Base-by-base conservation (phyloP, 2,113 vertebrate species). In the Opisthocomus hoazin region DNA sequence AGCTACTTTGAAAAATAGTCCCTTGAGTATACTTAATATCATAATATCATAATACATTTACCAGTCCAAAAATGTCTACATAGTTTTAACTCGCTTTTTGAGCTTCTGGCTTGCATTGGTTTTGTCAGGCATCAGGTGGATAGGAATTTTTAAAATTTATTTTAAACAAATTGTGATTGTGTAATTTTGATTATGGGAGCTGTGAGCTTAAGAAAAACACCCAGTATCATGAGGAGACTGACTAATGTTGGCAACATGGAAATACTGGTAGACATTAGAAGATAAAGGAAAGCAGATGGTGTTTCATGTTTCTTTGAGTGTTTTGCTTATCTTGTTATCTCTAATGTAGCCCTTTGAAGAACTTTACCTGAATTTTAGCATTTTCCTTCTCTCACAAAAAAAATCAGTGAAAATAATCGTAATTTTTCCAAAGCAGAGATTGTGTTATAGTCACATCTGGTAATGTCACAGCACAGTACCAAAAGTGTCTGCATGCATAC, bases 281-380 rank as follows among this genome's bases (percentile, higher is more conserved):
- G 68, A 83, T 58, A 88, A 68, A 93, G 56, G 66, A 85, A 24
- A 93, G 41, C 92, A 97, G 92, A 93, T 94, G 88, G 75, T 1
- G 0, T 54, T 80, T 65, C 45, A 46, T 73, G 30, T 7, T 86
- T 69, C 69, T 89, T 51, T 83, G 77, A 77, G 64, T 83, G 22
- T 43, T 90, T 92, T 87, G 12, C 57, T 94, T 96, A n/a, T 69
- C 17, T 91, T 50, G 19, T 3, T 46, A 48, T 82, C 57, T 84
- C 20, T 82, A 48, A 48, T 48, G 22, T 54, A 70, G 61, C 32
- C 29, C 32, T 90, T 91, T 80, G 70, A 93, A 91, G 54, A 95
- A n/a, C 13, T 46, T 23, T 77, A 83, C 84, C 90, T 91, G 57
- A 71, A 32, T 93, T 37, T 68, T 51, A 76, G 56, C 37, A 3